These are phyloP conservation scores for Dipodomys stephensi DNA, from an alignment of 2,113 vertebrate genomes.

Conservation along the genomic window DNA sequence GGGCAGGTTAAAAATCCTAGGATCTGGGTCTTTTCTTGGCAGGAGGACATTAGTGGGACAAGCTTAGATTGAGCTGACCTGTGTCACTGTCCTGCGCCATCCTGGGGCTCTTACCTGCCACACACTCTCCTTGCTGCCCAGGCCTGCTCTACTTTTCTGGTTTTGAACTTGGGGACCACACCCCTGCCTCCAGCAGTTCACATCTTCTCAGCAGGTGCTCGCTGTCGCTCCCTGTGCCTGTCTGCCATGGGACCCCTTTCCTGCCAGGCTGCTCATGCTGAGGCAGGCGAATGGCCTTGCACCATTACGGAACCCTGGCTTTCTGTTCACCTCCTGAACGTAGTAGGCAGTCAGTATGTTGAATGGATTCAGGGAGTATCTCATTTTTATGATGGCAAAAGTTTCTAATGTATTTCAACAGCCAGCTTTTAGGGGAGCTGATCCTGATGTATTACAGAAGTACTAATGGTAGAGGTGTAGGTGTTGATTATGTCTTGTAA, in stretches of 20 bases:
- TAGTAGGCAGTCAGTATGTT: neutral
- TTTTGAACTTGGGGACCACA: neutral
- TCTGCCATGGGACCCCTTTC: neutral
- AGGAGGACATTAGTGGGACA: neutral
- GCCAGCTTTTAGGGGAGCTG: neutral
- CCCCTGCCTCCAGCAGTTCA: too few relatives aligned
- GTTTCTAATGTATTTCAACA: neutral
- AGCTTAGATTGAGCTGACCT: neutral
- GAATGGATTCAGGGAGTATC: neutral
- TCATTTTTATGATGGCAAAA: neutral
- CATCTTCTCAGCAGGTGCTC: neutral
- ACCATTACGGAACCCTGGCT: neutral
- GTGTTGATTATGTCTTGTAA: neutral
- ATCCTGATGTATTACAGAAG: neutral
- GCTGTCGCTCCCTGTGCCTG: neutral
- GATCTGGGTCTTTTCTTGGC: neutral
- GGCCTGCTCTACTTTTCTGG: neutral
- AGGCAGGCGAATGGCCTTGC: neutral
- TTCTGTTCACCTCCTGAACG: neutral
- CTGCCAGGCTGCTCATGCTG: neutral
- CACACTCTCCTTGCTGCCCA: neutral
- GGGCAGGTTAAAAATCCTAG: neutral
- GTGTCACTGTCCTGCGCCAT: neutral
- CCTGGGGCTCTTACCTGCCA: too few relatives aligned
- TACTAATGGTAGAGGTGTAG: neutral